Conservation (phyloP, 2,888 invertebrate species). For the Conistra vaccinii region DNA sequence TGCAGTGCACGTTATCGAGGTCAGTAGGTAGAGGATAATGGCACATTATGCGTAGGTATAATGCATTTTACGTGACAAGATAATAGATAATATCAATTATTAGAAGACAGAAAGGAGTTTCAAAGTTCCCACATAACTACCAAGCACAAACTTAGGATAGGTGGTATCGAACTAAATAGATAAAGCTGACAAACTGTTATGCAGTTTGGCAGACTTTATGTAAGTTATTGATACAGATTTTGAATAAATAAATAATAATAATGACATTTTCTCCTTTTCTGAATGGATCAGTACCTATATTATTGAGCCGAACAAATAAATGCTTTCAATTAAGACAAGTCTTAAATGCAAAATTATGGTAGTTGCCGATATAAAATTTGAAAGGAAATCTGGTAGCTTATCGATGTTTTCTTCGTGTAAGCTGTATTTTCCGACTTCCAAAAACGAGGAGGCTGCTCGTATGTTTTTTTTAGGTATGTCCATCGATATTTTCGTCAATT, state of each 20-base stretch:
- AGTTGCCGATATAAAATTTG: too few relatives aligned
- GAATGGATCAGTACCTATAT: background rate
- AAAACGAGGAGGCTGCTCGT: too few relatives aligned
- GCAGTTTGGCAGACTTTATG: too few relatives aligned
- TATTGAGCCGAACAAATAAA: background rate
- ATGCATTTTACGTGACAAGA: background rate
- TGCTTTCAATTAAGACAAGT: background rate
- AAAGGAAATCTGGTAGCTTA: too few relatives aligned
- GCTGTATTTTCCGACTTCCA: too few relatives aligned
- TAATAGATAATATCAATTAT: background rate
- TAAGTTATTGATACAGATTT: too few relatives aligned
- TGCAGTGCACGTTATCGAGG: slow-evolving; percentile 4
- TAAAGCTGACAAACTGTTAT: too few relatives aligned
- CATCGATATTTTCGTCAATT: too few relatives aligned
- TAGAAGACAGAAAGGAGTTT: background rate
- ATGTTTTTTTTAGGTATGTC: too few relatives aligned
- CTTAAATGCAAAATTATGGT: background rate
- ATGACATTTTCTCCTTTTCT: background rate
- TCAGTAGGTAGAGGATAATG: slow-evolving; percentile 4
- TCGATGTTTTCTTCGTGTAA: too few relatives aligned
- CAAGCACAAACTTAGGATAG: background rate
- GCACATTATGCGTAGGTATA: slow-evolving; percentile 5
- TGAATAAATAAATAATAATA: too few relatives aligned
- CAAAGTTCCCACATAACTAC: background rate
- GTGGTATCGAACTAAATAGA: too few relatives aligned